These are phyloP conservation scores for Tanaodytes sp. DNA, from an alignment of 2,888 invertebrate genomes.

Conservation along the genomic window DNA sequence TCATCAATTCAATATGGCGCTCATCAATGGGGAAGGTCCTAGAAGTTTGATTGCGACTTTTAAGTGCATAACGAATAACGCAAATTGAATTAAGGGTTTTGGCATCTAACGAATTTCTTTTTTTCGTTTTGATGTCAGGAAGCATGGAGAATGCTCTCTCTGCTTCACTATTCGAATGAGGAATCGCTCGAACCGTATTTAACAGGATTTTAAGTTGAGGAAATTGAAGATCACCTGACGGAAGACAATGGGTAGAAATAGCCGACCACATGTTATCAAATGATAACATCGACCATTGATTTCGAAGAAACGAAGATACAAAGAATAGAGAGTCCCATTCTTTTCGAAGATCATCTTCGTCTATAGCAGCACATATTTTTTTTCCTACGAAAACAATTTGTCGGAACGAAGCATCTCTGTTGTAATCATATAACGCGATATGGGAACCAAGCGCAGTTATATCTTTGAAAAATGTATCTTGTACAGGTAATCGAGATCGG, in stretches of 20 bases:
- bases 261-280: slow-evolving; percentile 16
- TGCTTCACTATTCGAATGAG: no score
- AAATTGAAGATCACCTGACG: not conserved
- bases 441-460: not conserved
- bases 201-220: not conserved
- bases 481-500: slow-evolving; percentile 8
- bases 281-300: not conserved
- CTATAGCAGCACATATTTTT: not conserved
- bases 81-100: no score
- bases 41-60: no score
- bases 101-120: no score
- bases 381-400: not conserved
- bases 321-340: slow-evolving; percentile 11
- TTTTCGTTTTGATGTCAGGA: no score
- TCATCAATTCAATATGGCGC: no score
- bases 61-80: no score
- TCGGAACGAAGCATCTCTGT: not conserved
- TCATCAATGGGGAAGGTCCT: no score
- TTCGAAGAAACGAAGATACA: not conserved
- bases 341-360: not conserved
- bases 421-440: not conserved
- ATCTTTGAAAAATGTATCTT: not conserved
- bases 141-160: no score
- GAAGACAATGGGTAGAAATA: not conserved
- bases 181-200: not conserved